These are phyloP conservation scores for Neodontobutis hainanensis DNA, from an alignment of 2,113 vertebrate genomes.

Conservation along the genomic window DNA sequence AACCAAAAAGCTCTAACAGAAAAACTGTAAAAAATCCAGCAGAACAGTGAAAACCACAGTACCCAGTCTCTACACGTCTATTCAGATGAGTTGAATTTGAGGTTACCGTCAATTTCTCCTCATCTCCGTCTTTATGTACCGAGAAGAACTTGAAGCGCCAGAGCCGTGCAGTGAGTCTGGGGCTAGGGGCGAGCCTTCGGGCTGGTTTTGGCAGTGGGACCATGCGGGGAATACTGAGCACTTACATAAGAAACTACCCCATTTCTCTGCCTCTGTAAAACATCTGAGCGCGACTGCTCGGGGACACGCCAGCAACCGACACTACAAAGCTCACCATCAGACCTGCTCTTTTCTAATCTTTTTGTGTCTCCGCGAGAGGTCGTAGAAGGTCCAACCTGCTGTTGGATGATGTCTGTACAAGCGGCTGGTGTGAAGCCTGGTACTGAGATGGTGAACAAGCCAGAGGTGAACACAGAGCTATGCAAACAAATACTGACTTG, in stretches of 20 bases:
- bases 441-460: background rate
- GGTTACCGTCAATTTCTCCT: background rate
- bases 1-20: too few relatives aligned
- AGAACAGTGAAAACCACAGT: too few relatives aligned
- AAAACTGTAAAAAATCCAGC: too few relatives aligned
- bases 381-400: constrained; percentile 15
- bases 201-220: constrained; percentile 37
- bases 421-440: background rate
- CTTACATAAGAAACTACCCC: constrained; percentile 13
- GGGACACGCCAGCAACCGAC: constrained; percentile 13
- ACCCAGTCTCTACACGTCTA: too few relatives aligned
- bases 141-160: constrained; percentile 12
- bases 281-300: constrained; percentile 13
- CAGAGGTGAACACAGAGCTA: background rate
- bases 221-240: constrained; percentile 49
- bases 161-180: constrained; percentile 34
- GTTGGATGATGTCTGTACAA: constrained; percentile 16
- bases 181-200: constrained; percentile 53
- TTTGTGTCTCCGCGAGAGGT: constrained; percentile 17
- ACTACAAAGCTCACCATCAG: constrained; percentile 17
- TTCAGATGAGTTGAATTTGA: background rate
- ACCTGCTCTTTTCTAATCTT: background rate
- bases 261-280: constrained; percentile 25
- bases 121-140: constrained; percentile 1
- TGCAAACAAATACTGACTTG: background rate